These are phyloP conservation scores for Adelognathus sp. DNA, from an alignment of 2,888 invertebrate genomes.

Conservation along the genomic window DNA sequence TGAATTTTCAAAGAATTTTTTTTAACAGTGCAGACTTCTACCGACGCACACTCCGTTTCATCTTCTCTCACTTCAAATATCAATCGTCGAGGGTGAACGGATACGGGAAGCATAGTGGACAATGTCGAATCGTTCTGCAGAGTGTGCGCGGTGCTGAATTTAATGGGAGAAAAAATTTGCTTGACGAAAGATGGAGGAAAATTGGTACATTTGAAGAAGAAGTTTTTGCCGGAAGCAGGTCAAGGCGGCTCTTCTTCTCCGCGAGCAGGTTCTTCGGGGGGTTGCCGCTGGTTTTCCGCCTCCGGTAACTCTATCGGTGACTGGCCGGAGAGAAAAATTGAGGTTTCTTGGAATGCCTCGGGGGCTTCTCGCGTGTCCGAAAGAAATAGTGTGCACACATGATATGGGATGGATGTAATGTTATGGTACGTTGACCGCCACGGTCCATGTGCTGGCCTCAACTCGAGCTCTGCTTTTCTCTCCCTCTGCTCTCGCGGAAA, in stretches of 20 bases:
- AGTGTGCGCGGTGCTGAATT: constrained; percentile 47
- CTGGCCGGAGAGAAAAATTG: constrained; percentile 10
- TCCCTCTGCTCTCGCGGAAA: constrained; percentile 18
- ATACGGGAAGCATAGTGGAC: constrained; percentile 28
- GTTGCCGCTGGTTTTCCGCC: neutral
- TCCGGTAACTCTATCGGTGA: constrained; percentile 19
- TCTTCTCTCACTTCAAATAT: neutral
- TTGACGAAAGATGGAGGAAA: constrained; percentile 19
- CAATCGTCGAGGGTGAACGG: neutral
- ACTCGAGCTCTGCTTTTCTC: constrained; percentile 43
- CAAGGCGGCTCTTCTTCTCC: constrained; percentile 41
- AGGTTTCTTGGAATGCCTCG: constrained; percentile 12
- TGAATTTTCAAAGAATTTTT: neutral
- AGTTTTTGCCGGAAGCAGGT: constrained; percentile 39
- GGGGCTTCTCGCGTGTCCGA: constrained; percentile 71
- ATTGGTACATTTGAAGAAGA: neutral
- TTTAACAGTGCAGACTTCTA: neutral
- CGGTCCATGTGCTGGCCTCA: constrained; percentile 73
- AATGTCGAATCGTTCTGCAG: constrained; percentile 30
- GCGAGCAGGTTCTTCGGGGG: neutral
- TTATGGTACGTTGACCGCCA: constrained; percentile 80
- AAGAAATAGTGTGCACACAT: constrained; percentile 72
- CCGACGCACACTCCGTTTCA: neutral
- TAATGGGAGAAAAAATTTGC: constrained; percentile 51
- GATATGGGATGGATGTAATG: constrained; percentile 78